Percentiles rank a stretch among this genome's conserved stretches.
Evolutionary conservation across 64 coral and sea anemone species (phyloP).

Genomic region (Dendronephthya gigantea): DNA sequence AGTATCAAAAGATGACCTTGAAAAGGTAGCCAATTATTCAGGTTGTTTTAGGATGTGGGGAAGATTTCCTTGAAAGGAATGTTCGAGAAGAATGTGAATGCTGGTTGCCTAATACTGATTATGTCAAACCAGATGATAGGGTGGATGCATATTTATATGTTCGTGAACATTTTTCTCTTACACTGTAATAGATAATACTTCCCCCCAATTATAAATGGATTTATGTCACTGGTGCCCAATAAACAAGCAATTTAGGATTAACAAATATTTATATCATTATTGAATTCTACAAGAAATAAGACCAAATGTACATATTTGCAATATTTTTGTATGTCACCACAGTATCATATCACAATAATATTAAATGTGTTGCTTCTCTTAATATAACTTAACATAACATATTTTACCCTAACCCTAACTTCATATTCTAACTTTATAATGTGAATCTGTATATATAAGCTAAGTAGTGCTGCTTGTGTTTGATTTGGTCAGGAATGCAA

Average conservation of each 20-base stretch:
- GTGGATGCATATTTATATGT: constrained; percentile 14
- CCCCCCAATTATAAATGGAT: background rate
- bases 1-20: background rate
- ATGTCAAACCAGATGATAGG: constrained; percentile 5
- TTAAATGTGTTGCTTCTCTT: background rate
- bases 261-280: background rate
- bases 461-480: background rate
- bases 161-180: background rate
- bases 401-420: too few relatives aligned
- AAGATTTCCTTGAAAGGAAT: constrained; percentile 17
- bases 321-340: background rate
- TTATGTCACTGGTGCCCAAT: too few relatives aligned
- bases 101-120: background rate
- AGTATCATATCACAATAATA: background rate
- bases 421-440: background rate
- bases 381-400: background rate
- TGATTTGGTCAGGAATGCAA: too few relatives aligned
- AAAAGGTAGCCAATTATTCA: background rate
- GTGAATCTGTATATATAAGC: background rate
- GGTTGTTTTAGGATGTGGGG: background rate
- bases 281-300: background rate
- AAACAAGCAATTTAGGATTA: background rate
- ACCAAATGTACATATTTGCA: background rate
- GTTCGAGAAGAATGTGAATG: constrained; percentile 1
- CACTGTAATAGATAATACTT: background rate